A percentile compares a stretch with the other conserved stretches of the same genome.
phyloP scores from a whole-genome alignment of 2,113 vertebrate genomes.

The Stegastes partitus region DNA sequence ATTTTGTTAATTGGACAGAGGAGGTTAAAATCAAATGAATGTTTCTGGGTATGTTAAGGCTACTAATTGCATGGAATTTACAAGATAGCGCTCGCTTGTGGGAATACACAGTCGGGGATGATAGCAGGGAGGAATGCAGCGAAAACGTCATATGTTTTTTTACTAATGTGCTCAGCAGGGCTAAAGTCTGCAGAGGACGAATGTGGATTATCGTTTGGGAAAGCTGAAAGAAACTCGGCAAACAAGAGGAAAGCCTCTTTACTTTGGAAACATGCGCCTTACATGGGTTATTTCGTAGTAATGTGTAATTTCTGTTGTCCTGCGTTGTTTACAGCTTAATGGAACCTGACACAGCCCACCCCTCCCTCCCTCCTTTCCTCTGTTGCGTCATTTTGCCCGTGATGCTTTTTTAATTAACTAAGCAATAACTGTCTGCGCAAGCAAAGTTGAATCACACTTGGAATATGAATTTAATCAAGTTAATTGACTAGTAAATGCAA shows the following conservation, averaged over 20 bases:
- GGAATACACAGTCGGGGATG: constrained; percentile 49
- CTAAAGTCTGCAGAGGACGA: constrained; percentile 31
- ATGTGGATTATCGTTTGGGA: constrained; percentile 41
- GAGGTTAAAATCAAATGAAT: constrained; percentile 83
- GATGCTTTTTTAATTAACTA: constrained; percentile 59
- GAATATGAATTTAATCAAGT: constrained; percentile 79
- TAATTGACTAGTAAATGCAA: constrained; percentile 83
- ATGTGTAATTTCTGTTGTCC: constrained; percentile 51
- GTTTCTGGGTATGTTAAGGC: constrained; percentile 75
- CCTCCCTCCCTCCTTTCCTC: constrained; percentile 1
- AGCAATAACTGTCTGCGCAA: constrained; percentile 58
- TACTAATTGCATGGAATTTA: constrained; percentile 78
- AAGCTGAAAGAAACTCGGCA: constrained; percentile 20
- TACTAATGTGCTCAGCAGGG: constrained; percentile 32
- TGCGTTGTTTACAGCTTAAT: constrained; percentile 68
- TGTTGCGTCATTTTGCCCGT: constrained; percentile 48
- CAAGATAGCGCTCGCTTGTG: constrained; percentile 54
- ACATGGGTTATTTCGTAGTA: constrained; percentile 23
- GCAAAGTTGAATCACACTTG: constrained; percentile 68
- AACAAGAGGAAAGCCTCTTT: not conserved
- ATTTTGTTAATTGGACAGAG: constrained; percentile 86
- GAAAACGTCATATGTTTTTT: constrained; percentile 64
- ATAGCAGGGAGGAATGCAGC: constrained; percentile 48
- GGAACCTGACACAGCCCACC: constrained; percentile 45
- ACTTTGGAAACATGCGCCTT: constrained; percentile 6